Base-by-base conservation (phyloP, 2,113 vertebrate species). In the Lophius piscatorius region DNA sequence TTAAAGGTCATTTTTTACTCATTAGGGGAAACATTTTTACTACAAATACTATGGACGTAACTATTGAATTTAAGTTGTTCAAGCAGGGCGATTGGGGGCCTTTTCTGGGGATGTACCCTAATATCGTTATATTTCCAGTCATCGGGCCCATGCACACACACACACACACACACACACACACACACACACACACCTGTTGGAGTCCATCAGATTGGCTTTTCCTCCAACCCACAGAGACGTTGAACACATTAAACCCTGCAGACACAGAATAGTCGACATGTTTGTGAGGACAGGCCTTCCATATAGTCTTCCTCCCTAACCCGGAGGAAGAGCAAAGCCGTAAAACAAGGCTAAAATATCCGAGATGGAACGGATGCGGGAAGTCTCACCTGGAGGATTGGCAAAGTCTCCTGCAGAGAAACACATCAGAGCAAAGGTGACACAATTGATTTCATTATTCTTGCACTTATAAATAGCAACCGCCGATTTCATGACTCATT, bases 341-440 rank as follows among this genome's bases (percentile, higher is more conserved):
- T n/a, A n/a, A n/a, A n/a, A n/a, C n/a, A n/a, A n/a, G n/a, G n/a
- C n/a, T n/a, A 24, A 13, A 3, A 24, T 9, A 20, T 1, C 47
- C 14, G 34, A 36, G 13, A 6, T 29, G 13, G 21, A 55, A 29
- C 18, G 20, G 51, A 33, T 35, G n/a, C 24, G 21, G 7, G 33
- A 34, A 20, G 2, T 33, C 70, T 78, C 83, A 94, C 93, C 93
- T 92, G 91, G 89, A 50, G 93, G 92, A 81, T 92, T 94, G 34
- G 72, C 80, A 44, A 89, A 90, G 39, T 92, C 88, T 41, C 91
- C 93, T 94, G 76, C 24, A 60, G 55, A 56, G 42, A 76, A 62
- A 77, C 29, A 86, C 26, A 74, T 16, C 14, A 63, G 11, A 6
- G 33, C 14, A 55, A 5, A 1, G 22, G 3, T 41, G 39, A 26